phyloP scores from a whole-genome alignment of 64 coral and sea anemone genomes.

The Dendronephthya gigantea region DNA sequence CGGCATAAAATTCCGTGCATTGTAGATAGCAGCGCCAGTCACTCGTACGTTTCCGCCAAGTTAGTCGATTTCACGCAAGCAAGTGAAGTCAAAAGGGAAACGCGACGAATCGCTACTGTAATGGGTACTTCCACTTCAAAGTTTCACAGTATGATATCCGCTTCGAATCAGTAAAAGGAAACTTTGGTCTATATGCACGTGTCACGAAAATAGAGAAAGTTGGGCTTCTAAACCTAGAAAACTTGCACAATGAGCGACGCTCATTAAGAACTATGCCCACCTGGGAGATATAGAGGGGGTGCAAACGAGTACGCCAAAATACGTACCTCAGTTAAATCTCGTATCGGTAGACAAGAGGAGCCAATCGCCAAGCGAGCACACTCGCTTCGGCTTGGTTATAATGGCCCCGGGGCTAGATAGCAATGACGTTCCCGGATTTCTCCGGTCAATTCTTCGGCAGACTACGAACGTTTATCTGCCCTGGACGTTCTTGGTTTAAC shows the following conservation, averaged over 20 bases:
- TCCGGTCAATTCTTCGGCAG: background rate
- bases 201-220: slow-evolving; percentile 3
- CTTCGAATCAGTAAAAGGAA: too few species aligned
- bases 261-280: background rate
- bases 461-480: background rate
- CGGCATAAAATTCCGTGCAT: too few species aligned
- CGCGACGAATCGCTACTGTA: too few species aligned
- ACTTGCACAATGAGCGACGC: background rate
- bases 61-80: too few species aligned
- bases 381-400: slow-evolving; percentile 33
- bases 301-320: slow-evolving; percentile 36
- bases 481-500: background rate
- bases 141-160: too few species aligned
- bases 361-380: slow-evolving; percentile 40
- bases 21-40: too few species aligned
- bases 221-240: background rate
- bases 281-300: slow-evolving; percentile 3
- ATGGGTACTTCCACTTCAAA: too few species aligned
- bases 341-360: slow-evolving; percentile 16
- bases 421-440: background rate
- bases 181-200: too few species aligned
- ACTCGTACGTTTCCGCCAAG: too few species aligned
- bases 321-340: background rate
- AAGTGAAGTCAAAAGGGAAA: too few species aligned
- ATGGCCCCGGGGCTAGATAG: slow-evolving; percentile 23